A percentile compares a stretch with the other conserved stretches of the same genome.
phyloP scores from a whole-genome alignment of 2,113 vertebrate genomes.

The Anoura caudifer region DNA sequence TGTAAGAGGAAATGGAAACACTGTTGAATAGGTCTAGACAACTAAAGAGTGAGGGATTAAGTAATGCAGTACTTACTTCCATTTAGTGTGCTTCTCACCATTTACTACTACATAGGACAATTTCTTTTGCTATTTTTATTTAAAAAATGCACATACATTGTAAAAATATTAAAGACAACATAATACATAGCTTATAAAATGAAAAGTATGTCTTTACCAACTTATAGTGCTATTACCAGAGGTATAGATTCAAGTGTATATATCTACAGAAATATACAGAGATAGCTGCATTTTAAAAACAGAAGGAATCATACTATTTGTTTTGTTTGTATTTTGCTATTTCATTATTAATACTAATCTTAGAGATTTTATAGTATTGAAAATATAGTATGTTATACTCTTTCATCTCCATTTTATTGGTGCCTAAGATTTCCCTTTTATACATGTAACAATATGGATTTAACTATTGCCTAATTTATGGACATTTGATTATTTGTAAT shows the following conservation, averaged over 20 bases:
- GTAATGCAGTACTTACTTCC: background rate
- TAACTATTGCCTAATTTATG: background rate
- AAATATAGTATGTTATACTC: background rate
- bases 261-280: background rate
- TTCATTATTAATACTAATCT: background rate
- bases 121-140: background rate
- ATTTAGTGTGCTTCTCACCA: background rate
- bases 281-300: conserved; percentile 6
- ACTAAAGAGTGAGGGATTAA: background rate
- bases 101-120: background rate
- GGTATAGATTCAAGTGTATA: background rate
- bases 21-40: background rate
- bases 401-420: background rate
- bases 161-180: background rate
- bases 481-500: background rate
- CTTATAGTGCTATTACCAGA: background rate
- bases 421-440: background rate
- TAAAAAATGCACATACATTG: background rate
- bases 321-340: background rate
- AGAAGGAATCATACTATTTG: background rate
- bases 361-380: background rate
- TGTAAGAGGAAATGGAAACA: background rate
- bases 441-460: background rate
- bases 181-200: background rate
- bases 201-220: background rate